Evolutionary conservation across 2,888 invertebrate genomes (phyloP).

Genomic region (Dryococelus australis): DNA sequence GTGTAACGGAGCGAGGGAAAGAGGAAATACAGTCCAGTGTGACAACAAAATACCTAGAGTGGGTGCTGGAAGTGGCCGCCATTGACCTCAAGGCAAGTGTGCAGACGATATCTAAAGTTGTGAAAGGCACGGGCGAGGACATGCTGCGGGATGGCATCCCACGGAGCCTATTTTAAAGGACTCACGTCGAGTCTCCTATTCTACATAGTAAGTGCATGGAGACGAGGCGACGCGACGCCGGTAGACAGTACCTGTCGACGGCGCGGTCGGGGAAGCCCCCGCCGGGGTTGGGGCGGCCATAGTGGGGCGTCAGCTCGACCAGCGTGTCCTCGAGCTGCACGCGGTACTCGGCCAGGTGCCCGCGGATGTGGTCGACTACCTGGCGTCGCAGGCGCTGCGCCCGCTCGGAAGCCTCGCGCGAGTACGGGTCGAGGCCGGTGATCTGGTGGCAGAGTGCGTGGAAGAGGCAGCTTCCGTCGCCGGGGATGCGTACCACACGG

Average conservation of each 20-base stretch:
- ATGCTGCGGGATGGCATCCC: no score
- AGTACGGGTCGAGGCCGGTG: not conserved
- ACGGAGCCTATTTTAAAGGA: no score
- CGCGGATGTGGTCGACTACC: not conserved
- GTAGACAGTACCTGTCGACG: not conserved
- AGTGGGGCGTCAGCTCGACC: not conserved
- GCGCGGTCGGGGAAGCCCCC: not conserved
- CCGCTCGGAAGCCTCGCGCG: not conserved
- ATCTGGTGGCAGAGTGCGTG: not conserved
- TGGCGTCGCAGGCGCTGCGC: not conserved
- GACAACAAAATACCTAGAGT: no score
- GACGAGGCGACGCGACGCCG: not conserved
- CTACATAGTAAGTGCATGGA: no score
- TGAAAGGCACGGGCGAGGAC: no score
- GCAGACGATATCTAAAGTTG: no score
- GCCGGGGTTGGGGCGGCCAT: not conserved
- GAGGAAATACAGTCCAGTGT: no score
- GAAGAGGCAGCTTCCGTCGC: not conserved
- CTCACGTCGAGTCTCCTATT: no score
- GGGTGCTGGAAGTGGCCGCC: no score
- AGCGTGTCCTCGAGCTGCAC: constrained; percentile 11
- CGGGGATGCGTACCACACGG: not conserved
- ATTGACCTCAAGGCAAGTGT: no score
- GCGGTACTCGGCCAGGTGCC: not conserved
- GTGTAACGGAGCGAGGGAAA: no score